phyloP scores from a whole-genome alignment of 2,113 vertebrate genomes.

The Tympanuchus pallidicinctus region DNA sequence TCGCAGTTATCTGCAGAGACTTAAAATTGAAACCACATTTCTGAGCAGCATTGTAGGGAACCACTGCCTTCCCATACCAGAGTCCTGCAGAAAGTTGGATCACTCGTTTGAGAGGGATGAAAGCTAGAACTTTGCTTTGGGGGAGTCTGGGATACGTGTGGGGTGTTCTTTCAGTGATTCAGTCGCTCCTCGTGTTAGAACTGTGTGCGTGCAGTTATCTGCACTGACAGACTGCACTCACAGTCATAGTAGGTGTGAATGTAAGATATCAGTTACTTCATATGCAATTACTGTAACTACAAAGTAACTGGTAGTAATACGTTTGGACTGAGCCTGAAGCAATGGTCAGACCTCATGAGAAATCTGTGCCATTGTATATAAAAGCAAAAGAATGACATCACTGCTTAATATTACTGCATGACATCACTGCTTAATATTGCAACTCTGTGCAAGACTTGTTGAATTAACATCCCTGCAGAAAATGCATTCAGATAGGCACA shows the following conservation, averaged over 20 bases:
- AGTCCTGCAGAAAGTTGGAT: neutral
- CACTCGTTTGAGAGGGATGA: neutral
- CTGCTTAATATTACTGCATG: neutral
- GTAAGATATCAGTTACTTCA: neutral
- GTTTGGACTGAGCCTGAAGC: neutral
- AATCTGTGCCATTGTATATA: neutral
- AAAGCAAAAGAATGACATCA: neutral
- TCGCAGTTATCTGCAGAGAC: conserved; percentile 26
- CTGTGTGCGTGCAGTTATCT: neutral
- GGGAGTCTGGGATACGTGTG: neutral
- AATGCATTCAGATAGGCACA: neutral
- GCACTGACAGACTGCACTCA: neutral
- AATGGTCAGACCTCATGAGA: neutral
- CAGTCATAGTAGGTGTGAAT: neutral
- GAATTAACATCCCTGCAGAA: neutral
- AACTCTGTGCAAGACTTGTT: neutral
- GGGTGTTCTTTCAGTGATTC: rapidly evolving
- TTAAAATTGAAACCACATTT: conserved; percentile 39
- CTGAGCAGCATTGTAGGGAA: neutral
- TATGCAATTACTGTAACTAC: neutral
- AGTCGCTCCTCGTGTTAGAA: neutral
- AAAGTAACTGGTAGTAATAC: neutral
- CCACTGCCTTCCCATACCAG: rapidly evolving
- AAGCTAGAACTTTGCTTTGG: neutral
- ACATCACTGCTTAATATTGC: neutral